Evolutionary conservation across 2,113 vertebrate species (phyloP), one percentile per base, ranked within the genome.

Genomic region (Felis catus): DNA sequence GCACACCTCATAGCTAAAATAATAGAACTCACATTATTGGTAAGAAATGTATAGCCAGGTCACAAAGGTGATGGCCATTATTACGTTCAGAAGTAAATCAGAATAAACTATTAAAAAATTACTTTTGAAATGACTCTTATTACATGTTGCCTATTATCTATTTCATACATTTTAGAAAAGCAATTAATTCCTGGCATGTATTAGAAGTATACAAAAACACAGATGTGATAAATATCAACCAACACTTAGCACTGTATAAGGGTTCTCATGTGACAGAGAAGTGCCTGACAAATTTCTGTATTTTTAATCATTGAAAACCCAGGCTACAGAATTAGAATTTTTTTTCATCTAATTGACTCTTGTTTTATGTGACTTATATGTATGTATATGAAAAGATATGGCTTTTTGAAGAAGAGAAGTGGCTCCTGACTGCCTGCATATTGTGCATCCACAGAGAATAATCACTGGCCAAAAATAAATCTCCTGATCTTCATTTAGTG

Each of bases 171-270:
- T 58, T 33, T 73, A 73, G 33, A 84, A 86, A 58, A 80, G n/a
- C 5, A 79, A 45, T 93, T 73, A 70, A 23, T 94, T 68, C 55
- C 36, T 87, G 25, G 9, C 19, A 2, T 36, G 27, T 82, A 36
- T 71, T 92, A 48, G 36, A 94, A 82, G 92, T 89, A 66, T 11
- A 70, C 73, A 51, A 92, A 91, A 96, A 65, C n/a, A 84, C 2
- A 92, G 51, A 76, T 1, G 4, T 68, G 25, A 63, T 61, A 29
- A 36, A 36, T 61, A 71, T 45, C 27, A 87, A n/a, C 73, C 23
- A 63, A 51, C 4, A 45, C 21, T 70, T 73, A 71, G 14, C 21
- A 87, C 27, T 41, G 51, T 29, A 15, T 41, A 36, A 36, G 19
- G 39, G 41, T 76, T 93, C 25, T 48, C 15, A 88, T 33, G 16